phyloP scores from a whole-genome alignment of 2,797 vertebrate species.

The Semotilus atromaculatus region DNA sequence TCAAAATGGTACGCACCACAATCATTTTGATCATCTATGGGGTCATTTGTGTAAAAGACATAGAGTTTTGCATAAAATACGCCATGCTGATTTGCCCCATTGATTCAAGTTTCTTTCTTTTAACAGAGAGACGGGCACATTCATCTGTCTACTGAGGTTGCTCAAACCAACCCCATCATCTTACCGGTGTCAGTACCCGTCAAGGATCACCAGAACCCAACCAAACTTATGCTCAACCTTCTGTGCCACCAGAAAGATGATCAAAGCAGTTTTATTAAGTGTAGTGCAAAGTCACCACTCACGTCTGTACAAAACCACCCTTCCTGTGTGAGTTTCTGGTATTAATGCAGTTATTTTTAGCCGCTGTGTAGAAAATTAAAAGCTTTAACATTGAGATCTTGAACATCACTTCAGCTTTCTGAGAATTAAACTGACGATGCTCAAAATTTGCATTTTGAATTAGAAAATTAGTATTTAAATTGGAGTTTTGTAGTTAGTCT shows the following conservation, averaged over 20 bases:
- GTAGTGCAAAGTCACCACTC: slow-evolving; percentile 66
- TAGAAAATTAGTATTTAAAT: too few relatives aligned
- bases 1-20: slow-evolving; percentile 77
- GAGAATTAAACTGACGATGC: background rate
- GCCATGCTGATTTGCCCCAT: background rate
- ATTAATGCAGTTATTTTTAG: slow-evolving; percentile 26
- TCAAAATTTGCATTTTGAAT: too few relatives aligned
- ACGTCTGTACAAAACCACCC: slow-evolving; percentile 77
- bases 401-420: background rate
- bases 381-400: background rate
- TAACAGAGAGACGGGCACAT: slow-evolving; percentile 84
- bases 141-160: slow-evolving; percentile 77
- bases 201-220: slow-evolving; percentile 78
- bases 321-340: slow-evolving; percentile 81
- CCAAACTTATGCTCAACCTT: slow-evolving; percentile 77
- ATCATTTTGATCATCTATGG: background rate
- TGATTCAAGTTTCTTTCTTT: slow-evolving; percentile 67
- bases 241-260: slow-evolving; percentile 74
- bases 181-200: slow-evolving; percentile 91
- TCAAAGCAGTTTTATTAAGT: slow-evolving; percentile 79
- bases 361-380: background rate
- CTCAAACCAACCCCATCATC: slow-evolving; percentile 80
- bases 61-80: background rate
- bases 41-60: background rate
- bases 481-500: too few relatives aligned